Conservation (phyloP, 1,140 invertebrate genomes). For the Drosophila simulans region DNA sequence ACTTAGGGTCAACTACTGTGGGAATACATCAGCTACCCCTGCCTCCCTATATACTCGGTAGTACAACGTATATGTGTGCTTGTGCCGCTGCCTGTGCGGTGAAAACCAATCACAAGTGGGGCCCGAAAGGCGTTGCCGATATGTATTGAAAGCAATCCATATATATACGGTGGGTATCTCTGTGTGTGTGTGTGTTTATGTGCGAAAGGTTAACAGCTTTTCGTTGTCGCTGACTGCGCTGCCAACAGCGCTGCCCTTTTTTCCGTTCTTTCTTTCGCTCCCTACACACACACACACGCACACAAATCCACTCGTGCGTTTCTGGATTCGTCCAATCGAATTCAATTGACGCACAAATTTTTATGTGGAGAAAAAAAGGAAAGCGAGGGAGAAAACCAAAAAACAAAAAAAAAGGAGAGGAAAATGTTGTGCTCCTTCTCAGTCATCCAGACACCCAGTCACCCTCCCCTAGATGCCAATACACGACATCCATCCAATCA, state of each 20-base stretch:
- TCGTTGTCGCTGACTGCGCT: conserved; percentile 42
- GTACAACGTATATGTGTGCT: neutral
- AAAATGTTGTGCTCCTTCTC: conserved; percentile 17
- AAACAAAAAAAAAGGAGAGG: conserved; percentile 9
- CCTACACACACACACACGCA: conserved; percentile 56
- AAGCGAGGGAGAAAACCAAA: conserved; percentile 6
- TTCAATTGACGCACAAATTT: conserved; percentile 84
- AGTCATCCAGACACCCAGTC: conserved; percentile 4
- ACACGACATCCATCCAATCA: conserved; percentile 41
- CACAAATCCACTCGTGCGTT: conserved; percentile 60
- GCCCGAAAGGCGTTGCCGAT: conserved; percentile 66
- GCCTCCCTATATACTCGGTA: conserved; percentile 1
- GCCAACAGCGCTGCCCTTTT: conserved; percentile 52
- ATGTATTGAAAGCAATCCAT: conserved; percentile 68
- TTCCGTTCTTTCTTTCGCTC: conserved; percentile 30
- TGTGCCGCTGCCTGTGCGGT: conserved; percentile 33
- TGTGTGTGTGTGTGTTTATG: conserved; percentile 50
- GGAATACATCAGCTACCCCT: conserved; percentile 8
- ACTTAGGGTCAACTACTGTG: conserved; percentile 38
- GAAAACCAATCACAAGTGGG: conserved; percentile 58
- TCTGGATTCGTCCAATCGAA: conserved; percentile 79
- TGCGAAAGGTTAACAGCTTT: conserved; percentile 79
- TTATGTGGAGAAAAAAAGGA: conserved; percentile 61
- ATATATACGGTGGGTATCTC: conserved; percentile 25
- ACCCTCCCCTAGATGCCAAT: conserved; percentile 11